phyloP scores from a whole-genome alignment of 2,888 invertebrate genomes.

The Apamea epomidion region DNA sequence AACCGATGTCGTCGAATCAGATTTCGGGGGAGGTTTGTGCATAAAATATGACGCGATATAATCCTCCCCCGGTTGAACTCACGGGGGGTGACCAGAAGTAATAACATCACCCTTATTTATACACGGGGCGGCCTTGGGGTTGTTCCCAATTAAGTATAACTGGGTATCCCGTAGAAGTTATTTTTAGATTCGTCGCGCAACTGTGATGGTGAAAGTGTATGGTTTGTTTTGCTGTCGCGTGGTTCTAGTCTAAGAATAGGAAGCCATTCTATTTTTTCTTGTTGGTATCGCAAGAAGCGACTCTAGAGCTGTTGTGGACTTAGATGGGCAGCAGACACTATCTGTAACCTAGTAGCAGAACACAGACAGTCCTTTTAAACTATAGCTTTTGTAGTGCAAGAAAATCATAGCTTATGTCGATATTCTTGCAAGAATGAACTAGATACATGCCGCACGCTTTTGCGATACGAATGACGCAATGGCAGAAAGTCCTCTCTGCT shows the following conservation, averaged over 20 bases:
- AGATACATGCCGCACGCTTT: neutral
- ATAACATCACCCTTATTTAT: constrained; percentile 75
- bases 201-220: constrained; percentile 47
- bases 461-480: neutral
- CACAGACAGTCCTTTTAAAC: neutral
- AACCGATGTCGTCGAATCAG: constrained; percentile 58
- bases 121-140: constrained; percentile 73
- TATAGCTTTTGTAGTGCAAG: neutral
- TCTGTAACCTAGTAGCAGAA: neutral
- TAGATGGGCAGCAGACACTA: neutral
- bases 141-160: constrained; percentile 75
- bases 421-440: neutral
- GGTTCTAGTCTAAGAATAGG: constrained; percentile 52
- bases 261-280: constrained; percentile 46
- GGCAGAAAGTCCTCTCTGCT: neutral
- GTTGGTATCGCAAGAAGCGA: constrained; percentile 26
- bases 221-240: constrained; percentile 44
- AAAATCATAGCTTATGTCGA: neutral
- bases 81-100: constrained; percentile 73
- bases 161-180: constrained; percentile 60
- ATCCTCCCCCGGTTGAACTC: constrained; percentile 62
- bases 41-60: constrained; percentile 70
- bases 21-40: constrained; percentile 66
- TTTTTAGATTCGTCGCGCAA: constrained; percentile 61
- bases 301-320: constrained; percentile 10